Evolutionary conservation across 1,140 invertebrate species (phyloP).

Genomic region (Caenorhabditis remanei): DNA sequence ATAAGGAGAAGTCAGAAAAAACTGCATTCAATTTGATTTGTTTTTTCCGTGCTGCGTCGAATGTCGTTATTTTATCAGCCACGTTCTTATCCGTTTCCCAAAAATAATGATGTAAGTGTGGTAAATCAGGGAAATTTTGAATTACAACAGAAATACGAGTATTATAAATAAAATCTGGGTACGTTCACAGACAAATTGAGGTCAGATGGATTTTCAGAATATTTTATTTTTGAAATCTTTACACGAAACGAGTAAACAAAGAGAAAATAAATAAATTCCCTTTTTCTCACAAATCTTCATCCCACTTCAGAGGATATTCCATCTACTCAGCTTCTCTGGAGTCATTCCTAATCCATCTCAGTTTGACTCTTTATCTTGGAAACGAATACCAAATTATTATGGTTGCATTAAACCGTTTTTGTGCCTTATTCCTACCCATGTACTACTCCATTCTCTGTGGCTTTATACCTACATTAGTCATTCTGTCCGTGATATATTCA

Average conservation of each 20-base stretch:
- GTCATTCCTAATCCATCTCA: background rate
- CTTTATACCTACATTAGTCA: background rate
- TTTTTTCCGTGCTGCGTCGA: background rate
- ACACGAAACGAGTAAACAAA: too few species aligned
- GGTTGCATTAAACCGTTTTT: background rate
- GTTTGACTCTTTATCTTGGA: background rate
- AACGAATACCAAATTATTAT: constrained; percentile 12
- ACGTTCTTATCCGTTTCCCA: background rate
- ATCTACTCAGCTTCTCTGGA: background rate
- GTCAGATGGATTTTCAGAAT: too few species aligned
- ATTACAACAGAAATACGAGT: too few species aligned
- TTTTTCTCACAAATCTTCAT: background rate
- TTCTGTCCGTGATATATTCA: background rate
- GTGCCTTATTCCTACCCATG: background rate
- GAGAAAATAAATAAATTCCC: too few species aligned
- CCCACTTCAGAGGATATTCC: background rate
- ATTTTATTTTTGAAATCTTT: too few species aligned
- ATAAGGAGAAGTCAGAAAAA: background rate
- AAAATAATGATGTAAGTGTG: background rate
- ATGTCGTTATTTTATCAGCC: background rate
- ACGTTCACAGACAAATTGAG: too few species aligned
- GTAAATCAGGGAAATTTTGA: too few species aligned
- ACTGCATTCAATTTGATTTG: constrained; percentile 28
- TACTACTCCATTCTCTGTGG: background rate
- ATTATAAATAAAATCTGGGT: too few species aligned